Base-by-base conservation (phyloP, 37 sponge, comb jelly and placozoan species). In the Beroe ovata region DNA sequence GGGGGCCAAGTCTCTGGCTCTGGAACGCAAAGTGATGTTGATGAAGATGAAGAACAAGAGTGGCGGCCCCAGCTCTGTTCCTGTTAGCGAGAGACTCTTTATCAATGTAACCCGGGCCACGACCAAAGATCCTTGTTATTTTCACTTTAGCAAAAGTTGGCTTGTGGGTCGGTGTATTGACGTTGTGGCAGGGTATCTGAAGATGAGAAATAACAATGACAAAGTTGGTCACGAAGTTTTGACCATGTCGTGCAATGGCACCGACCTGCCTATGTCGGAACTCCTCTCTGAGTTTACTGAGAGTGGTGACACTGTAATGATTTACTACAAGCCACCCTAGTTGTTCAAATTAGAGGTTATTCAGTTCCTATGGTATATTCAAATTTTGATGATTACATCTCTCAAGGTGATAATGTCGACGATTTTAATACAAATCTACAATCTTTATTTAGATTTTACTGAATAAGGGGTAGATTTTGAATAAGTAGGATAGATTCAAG, bases 31-130 rank as follows among this genome's bases (percentile, higher is more conserved):
- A 40, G 84, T 77, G 3, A 77, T 77, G 84, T 8, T 77, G 2
- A 77, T 77, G 84, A 77, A 77, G 54, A 77, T 77, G 84, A 77
- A 77, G 54, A 77, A 77, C 84, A 77, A 77, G 28, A 77, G 84
- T 77, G 14, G 28, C 6, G 84, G 84, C 18, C 84, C 84, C 1
- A 4, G 54, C 0, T 77, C 84, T n/a, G 28, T 77, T 20, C 84
- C 84, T 21, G 54, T n/a, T 1, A 36, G 38, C 3, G 84, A 77
- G 54, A 1, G 84, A 25, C 22, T 40, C 1, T 77, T 42, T 41
- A 42, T 77, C 54, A 77, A 77, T 29, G 84, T 77, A 41, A 77
- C 84, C 20, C n/a, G 54, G 0, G 23, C 21, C n/a, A 42, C 54
- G 38, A 42, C n/a, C 28, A 39, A 39, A 14, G 54, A 77, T n/a